Evolutionary conservation across 2,888 invertebrate species (phyloP), one percentile per base, ranked within the genome.

Genomic region (Troides oblongomaculatus): DNA sequence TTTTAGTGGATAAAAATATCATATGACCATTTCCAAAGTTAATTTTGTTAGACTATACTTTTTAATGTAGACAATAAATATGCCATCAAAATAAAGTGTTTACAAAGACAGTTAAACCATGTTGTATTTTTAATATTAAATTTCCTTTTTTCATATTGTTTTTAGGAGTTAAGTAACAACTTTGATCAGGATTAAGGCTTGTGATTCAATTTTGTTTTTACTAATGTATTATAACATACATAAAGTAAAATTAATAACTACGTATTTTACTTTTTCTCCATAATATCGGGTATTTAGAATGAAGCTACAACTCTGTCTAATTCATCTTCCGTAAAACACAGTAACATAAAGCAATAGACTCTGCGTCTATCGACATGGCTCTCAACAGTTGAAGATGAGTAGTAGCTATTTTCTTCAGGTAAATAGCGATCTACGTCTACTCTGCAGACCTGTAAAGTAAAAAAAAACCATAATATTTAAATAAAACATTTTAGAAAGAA

Each of bases 281-380:
- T n/a, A 2, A n/a, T n/a, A 18, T 53, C 14, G 5, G n/a, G 18
- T 17, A n/a, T 25, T 71, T 70, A 78, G 77, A 91, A 91, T 0
- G 89, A 87, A 50, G 86, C 81, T 1, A 85, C 85, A 21, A 87
- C 84, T 73, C 89, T 83, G 60, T 91, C 90, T 0, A 92, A 78
- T 75, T 92, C 92, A 25, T 90, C 90, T 73, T 88, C 89, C 0
- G 88, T 90, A 69, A 91, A 92, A 69, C 92, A 92, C 1, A 92
- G 74, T 3, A 92, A 74, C 85, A 92, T 85, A 58, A 90, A 78
- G 72, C 92, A 92, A 76, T 84, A 92, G 0, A 92, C 87, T 53
- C 91, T 77, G 6, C 89, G 84, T 12, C 85, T 82, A 69, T 90
- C 91, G 8, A 85, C 73, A 72, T 87, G 84, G 66, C 83, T 88